Evolutionary conservation across 2,113 vertebrate species (phyloP), one percentile per base, ranked within the genome.

Genomic region (Corythornis madagascariensis): DNA sequence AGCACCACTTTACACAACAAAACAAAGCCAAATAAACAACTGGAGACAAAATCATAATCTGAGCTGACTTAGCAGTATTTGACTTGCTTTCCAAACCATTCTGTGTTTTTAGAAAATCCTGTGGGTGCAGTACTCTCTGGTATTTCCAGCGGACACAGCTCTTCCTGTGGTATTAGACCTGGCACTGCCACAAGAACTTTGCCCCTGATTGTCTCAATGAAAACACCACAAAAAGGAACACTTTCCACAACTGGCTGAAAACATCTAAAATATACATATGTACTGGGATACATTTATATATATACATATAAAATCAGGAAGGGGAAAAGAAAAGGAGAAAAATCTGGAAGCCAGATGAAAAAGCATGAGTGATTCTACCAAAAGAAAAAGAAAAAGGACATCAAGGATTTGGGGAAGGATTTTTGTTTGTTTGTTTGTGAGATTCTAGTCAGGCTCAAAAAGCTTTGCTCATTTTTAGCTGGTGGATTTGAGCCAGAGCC

Each of bases 111-210:
- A 92, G 92, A 96, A 95, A 96, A 95, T 88, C 29, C 94, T 83
- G 95, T 0, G 93, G 89, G 89, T 97, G 96, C 92, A 93, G 93
- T 90, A n/a, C 65, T 93, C 88, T 74, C 91, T 61, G 96, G 91
- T 79, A 89, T 89, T 97, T 96, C 92, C 95, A 97, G 96, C 31
- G 95, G 96, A 97, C 95, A 95, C 94, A 90, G 95, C 78, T 96
- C 86, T 97, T 97, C 96, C 96, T 97, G 96, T 95, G 95, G 95
- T 95, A 96, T 95, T 93, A 81, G 92, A 96, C 87, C 95, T 94
- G 95, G 95, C 95, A 93, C 48, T 95, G 91, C 96, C 95, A 96
- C 92, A 93, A 96, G 95, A 96, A 97, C 94, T 97, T 95, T 96
- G 95, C 92, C 95, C 96, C 91, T 92, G 86, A 97, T 96, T 97